Evolutionary conservation across 2,888 invertebrate genomes (phyloP), one percentile per base, ranked within the genome.

Genomic region (Oxytorus armatus): DNA sequence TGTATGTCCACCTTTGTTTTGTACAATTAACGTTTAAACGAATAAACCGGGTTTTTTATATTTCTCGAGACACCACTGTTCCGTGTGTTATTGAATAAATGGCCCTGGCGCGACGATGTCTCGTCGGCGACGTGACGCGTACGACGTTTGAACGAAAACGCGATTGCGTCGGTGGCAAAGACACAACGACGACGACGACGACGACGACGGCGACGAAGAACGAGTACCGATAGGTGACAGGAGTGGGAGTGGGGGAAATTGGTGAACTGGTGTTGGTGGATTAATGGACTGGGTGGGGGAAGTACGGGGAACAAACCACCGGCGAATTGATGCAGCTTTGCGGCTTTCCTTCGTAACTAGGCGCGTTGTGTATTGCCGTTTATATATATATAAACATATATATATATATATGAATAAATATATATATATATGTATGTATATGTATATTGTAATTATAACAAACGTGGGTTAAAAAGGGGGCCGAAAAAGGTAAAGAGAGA

Each of bases 261-360:
- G n/a, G 65, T 55, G 79, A 73, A 49, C 33, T 47, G 69, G 77
- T 76, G 83, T 70, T 57, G 81, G 79, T 72, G 81, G 75, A 83
- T 78, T 82, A 79, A 63, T 63, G 79, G 76, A 77, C 77, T 81
- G 92, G 92, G 93, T 93, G 82, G 84, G 85, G 93, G 91, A 92
- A 92, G 66, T 51, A 92, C 93, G 75, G 82, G 76, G 79, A 59
- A 72, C 36, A 69, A 82, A 68, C 72, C 80, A 80, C 80, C 93
- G 93, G 93, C 91, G 92, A 92, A 68, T 92, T 93, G 93, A 93
- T 93, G 93, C 92, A 93, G 93, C 78, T 82, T 80, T 82, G 55
- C 82, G 82, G 84, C 82, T 69, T 79, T 75, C 82, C 77, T 77
- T 63, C 75, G 83, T 77, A 47, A 11, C 68, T 36, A 5, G 18